phyloP scores from a whole-genome alignment of 1,140 invertebrate genomes.

The Bombus breviceps region DNA sequence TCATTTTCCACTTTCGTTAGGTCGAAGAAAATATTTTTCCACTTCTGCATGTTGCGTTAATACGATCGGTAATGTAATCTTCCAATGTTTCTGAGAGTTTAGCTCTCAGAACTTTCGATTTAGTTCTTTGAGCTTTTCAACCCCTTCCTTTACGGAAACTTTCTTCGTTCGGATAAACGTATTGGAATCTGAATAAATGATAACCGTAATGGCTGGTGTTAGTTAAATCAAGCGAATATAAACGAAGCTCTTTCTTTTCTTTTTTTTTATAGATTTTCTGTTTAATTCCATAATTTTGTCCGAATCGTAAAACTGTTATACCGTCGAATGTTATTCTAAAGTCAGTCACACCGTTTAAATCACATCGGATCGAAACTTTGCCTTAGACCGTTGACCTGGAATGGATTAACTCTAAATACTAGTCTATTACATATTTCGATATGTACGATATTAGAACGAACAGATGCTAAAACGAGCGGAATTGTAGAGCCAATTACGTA shows the following conservation, averaged over 20 bases:
- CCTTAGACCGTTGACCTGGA: not conserved
- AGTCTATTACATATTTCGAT: not conserved
- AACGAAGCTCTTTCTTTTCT: no score
- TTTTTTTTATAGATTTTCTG: no score
- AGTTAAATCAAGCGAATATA: no score
- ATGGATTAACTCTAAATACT: not conserved
- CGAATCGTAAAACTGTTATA: no score
- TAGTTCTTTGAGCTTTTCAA: not conserved
- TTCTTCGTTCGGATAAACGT: not conserved
- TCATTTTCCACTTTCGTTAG: not conserved
- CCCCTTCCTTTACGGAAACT: not conserved
- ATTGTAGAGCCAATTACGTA: not conserved
- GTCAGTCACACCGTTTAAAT: not conserved
- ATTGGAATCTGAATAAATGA: not conserved
- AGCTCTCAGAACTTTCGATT: no score
- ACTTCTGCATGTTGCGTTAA: rapidly evolving
- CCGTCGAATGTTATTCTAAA: not conserved
- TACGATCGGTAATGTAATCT: no score
- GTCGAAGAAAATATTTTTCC: no score
- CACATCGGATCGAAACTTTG: not conserved
- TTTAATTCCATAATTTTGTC: no score
- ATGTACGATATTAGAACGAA: not conserved
- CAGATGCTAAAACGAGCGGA: not conserved
- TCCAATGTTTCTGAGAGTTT: no score
- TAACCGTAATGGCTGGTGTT: no score